These are phyloP conservation scores for Trachurus trachurus DNA, from an alignment of 2,797 vertebrate species.

Conservation along the genomic window DNA sequence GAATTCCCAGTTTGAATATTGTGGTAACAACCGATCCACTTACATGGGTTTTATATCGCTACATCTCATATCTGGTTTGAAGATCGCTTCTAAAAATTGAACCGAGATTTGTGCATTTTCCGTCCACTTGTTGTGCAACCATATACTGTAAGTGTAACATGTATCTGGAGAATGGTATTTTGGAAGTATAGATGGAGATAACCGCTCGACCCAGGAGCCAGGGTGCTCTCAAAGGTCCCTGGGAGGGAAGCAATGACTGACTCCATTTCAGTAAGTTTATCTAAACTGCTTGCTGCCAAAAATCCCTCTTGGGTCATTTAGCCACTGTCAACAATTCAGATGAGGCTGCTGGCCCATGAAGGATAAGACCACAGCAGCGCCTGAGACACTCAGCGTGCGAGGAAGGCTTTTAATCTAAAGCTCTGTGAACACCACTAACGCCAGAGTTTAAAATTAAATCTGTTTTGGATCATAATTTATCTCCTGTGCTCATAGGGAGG, in stretches of 20 bases:
- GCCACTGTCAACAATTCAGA: conserved; percentile 75
- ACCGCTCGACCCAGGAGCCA: conserved; percentile 37
- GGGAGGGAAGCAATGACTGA: conserved; percentile 44
- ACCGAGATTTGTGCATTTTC: conserved; percentile 8
- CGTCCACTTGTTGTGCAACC: conserved; percentile 13
- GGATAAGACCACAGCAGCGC: conserved; percentile 59
- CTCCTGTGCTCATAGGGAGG: background rate
- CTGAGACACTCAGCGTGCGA: conserved; percentile 34
- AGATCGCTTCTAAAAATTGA: conserved; percentile 20
- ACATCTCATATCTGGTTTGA: background rate
- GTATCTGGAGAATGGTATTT: conserved; percentile 28
- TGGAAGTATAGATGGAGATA: conserved; percentile 26
- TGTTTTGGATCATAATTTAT: conserved; percentile 27
- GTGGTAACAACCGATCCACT: background rate
- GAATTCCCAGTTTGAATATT: background rate
- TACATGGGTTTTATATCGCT: background rate
- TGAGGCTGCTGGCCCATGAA: conserved; percentile 72
- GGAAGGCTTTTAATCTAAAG: conserved; percentile 33
- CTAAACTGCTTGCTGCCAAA: conserved; percentile 63
- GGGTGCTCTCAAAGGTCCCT: conserved; percentile 30
- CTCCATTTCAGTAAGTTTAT: conserved; percentile 73
- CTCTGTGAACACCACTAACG: conserved; percentile 13
- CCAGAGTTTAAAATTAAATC: conserved; percentile 6
- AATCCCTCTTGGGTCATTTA: conserved; percentile 75
- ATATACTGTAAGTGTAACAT: conserved; percentile 6